Percentiles rank a stretch among this genome's conserved stretches.
These are phyloP conservation scores for Cheirogaleus major DNA, from an alignment of 2,797 vertebrate species.

Conservation along the genomic window DNA sequence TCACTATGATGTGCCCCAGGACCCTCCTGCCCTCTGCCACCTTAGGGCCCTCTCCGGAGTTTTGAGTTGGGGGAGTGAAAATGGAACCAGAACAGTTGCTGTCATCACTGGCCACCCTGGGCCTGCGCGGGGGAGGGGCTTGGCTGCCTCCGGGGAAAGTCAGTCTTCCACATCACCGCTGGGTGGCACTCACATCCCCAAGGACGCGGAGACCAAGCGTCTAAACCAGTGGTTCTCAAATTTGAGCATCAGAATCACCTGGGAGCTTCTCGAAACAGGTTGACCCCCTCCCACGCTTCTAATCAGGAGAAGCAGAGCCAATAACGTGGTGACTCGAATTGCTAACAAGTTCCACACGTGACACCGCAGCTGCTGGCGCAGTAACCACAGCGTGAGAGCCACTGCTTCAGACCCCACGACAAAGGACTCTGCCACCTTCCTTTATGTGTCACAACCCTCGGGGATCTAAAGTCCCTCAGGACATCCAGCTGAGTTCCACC, in stretches of 20 bases:
- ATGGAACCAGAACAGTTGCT: neutral
- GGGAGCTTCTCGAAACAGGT: neutral
- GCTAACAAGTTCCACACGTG: neutral
- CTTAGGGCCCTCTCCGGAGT: neutral
- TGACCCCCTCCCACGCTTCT: neutral
- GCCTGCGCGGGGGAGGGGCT: neutral
- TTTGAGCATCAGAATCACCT: neutral
- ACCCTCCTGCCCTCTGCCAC: neutral
- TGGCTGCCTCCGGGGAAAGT: neutral
- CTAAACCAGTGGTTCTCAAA: neutral
- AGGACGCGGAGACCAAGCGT: neutral
- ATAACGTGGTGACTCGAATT: neutral
- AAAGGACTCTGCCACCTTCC: neutral
- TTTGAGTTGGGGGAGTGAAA: neutral
- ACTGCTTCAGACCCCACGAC: neutral
- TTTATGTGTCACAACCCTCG: neutral
- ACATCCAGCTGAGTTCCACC: neutral
- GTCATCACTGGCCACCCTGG: neutral
- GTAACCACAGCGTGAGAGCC: too few species aligned
- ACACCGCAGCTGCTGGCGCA: neutral
- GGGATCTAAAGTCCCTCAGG: rapidly evolving
- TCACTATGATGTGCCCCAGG: neutral
- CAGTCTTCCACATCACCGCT: neutral
- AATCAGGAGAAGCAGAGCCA: neutral
- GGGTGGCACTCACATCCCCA: neutral